Percentiles rank a stretch among this genome's conserved stretches.
Evolutionary conservation across 2,113 vertebrate species (phyloP).

Genomic region (Oxyruncus cristatus): DNA sequence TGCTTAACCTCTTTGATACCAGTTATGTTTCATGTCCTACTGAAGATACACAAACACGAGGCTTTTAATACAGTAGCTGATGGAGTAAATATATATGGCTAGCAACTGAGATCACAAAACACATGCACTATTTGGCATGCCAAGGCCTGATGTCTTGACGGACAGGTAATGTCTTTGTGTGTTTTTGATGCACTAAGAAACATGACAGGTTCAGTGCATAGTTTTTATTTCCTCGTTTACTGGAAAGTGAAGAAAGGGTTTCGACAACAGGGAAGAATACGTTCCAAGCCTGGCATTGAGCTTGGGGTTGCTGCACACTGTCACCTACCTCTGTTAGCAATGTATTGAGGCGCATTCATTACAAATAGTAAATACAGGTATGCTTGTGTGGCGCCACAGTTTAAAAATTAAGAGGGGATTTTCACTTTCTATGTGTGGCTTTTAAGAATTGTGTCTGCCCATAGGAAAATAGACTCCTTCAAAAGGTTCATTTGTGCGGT

Average conservation of each 20-base stretch:
- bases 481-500: not conserved
- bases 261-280: not conserved
- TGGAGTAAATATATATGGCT: not conserved
- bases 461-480: not conserved
- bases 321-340: not conserved
- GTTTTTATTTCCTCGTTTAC: slow-evolving; percentile 26
- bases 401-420: not conserved
- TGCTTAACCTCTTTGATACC: not conserved
- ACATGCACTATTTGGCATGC: not conserved
- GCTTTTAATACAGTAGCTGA: not conserved
- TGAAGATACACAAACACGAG: not conserved
- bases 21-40: not conserved
- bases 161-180: not conserved
- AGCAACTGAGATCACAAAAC: not conserved
- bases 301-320: not conserved
- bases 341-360: not conserved
- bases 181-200: slow-evolving; percentile 1
- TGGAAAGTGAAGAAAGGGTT: not conserved
- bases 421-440: not conserved
- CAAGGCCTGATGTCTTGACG: not conserved
- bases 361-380: not conserved
- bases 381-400: not conserved
- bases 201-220: not conserved
- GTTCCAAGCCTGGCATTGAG: not conserved
- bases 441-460: not conserved